These are phyloP conservation scores for Ataeniobius toweri DNA, from an alignment of 2,797 vertebrate genomes.

Conservation along the genomic window DNA sequence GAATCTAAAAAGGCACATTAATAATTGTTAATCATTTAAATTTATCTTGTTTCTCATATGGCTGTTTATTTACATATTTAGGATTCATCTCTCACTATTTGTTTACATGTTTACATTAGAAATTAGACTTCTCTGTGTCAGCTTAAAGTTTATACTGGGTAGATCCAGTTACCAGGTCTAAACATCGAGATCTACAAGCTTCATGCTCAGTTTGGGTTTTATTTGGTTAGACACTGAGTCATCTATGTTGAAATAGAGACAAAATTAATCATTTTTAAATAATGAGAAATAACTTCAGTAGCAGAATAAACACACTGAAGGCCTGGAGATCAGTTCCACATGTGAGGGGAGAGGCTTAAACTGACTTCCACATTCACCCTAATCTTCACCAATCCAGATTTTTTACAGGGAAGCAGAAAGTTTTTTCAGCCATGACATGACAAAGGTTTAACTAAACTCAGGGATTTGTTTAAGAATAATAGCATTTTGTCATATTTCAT, in stretches of 20 bases:
- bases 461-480: no score
- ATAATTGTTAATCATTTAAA: not conserved
- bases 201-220: not conserved
- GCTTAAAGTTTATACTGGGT: not conserved
- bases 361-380: not conserved
- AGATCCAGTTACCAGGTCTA: not conserved
- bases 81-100: slow-evolving; percentile 2
- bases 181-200: not conserved
- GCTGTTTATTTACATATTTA: not conserved
- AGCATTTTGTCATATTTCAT: not conserved
- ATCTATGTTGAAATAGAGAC: not conserved
- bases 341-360: no score
- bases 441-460: no score
- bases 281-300: not conserved
- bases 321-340: no score
- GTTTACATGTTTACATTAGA: not conserved
- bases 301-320: not conserved
- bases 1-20: slow-evolving; percentile 61
- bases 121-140: not conserved
- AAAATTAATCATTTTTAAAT: not conserved
- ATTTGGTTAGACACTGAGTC: not conserved
- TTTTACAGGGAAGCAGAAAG: not conserved
- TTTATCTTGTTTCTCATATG: not conserved
- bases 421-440: no score
- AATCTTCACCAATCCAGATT: not conserved